Evolutionary conservation across 2,113 vertebrate genomes (phyloP).

Genomic region (Ciconia maguari): DNA sequence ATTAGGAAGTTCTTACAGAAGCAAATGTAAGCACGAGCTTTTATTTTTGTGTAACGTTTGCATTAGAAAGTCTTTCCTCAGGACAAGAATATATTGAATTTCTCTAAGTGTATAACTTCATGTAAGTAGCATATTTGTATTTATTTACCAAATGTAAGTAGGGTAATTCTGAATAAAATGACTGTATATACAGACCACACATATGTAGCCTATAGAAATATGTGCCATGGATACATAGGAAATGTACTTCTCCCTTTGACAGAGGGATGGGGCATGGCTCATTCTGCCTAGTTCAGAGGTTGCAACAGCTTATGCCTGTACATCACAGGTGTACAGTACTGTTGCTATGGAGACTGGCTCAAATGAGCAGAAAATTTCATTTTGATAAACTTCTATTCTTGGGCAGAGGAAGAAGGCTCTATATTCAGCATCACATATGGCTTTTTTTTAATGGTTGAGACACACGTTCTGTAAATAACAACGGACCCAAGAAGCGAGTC

Average conservation of each 20-base stretch:
- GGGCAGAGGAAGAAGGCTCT: constrained; percentile 5
- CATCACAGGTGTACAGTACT: constrained; percentile 2
- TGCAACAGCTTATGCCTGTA: background rate
- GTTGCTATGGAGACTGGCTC: constrained; percentile 47
- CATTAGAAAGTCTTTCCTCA: constrained; percentile 31
- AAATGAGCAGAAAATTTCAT: constrained; percentile 39
- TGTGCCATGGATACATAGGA: background rate
- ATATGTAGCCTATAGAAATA: background rate
- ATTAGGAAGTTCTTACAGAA: background rate
- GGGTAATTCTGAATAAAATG: background rate
- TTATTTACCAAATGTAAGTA: constrained; percentile 1
- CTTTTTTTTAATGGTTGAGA: background rate
- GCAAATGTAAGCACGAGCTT: background rate
- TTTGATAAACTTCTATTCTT: constrained; percentile 57
- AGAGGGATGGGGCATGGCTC: background rate
- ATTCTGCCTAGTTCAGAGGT: background rate
- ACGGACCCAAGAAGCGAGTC: background rate
- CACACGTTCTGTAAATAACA: background rate
- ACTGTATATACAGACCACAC: background rate
- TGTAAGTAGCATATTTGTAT: constrained; percentile 2
- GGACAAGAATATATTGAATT: constrained; percentile 33
- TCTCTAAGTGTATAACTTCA: background rate
- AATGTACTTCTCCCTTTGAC: background rate
- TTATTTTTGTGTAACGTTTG: background rate
- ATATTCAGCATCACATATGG: constrained; percentile 22